Conservation (phyloP, 2,888 invertebrate species). For the Cataglyphis albicans region DNA sequence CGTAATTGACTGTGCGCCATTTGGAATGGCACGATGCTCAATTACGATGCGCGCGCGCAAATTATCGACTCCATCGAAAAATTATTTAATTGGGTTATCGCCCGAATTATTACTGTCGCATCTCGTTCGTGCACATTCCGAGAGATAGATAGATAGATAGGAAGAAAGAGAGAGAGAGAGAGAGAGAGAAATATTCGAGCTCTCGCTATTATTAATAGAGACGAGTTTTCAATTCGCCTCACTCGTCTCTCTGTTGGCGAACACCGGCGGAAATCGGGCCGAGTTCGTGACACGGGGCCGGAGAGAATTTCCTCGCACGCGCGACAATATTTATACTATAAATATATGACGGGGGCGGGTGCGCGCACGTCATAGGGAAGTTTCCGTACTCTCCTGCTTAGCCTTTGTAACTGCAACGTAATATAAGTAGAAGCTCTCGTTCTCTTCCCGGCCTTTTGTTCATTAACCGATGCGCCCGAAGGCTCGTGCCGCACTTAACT, state of each 20-base stretch:
- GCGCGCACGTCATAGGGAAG: slow-evolving; percentile 10
- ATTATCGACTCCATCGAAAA: slow-evolving; percentile 39
- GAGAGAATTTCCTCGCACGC: not conserved
- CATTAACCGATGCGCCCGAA: slow-evolving; percentile 56
- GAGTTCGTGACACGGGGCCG: slow-evolving; percentile 11
- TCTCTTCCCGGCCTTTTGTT: slow-evolving; percentile 52
- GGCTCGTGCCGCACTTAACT: slow-evolving; percentile 54
- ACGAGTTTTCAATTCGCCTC: not conserved
- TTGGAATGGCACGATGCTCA: slow-evolving; percentile 25
- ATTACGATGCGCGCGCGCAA: slow-evolving; percentile 25
- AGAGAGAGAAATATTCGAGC: not conserved
- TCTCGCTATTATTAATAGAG: slow-evolving; percentile 15
- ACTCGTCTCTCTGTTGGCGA: not conserved
- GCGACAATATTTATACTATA: slow-evolving; percentile 49
- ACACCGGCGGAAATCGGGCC: not conserved
- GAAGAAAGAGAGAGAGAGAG: too few relatives aligned
- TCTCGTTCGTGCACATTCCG: not conserved
- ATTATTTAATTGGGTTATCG: slow-evolving; percentile 52
- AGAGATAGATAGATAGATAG: not conserved
- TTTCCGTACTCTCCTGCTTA: slow-evolving; percentile 49
- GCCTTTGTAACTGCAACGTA: slow-evolving; percentile 54
- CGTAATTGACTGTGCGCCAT: slow-evolving; percentile 30
- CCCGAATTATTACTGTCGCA: slow-evolving; percentile 22
- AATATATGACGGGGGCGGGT: slow-evolving; percentile 27
- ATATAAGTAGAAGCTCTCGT: slow-evolving; percentile 57